These are phyloP conservation scores for Iphiclides podalirius DNA, from an alignment of 2,888 invertebrate genomes.

Conservation along the genomic window DNA sequence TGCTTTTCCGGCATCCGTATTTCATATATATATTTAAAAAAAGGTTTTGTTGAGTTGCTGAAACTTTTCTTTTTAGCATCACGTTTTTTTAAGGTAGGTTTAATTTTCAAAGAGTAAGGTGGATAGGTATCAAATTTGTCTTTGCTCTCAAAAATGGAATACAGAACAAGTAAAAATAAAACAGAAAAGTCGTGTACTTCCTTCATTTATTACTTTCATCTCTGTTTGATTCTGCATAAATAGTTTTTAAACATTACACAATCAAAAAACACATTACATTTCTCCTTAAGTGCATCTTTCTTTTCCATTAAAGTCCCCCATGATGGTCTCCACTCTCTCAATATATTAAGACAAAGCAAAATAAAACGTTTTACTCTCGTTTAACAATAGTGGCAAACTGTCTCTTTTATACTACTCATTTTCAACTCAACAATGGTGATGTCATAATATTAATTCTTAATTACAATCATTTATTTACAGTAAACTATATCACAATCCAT, in stretches of 20 bases:
- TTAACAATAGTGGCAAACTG: constrained; percentile 20
- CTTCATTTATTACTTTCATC: constrained; percentile 41
- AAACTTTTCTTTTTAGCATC: too few species aligned
- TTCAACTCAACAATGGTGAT: constrained; percentile 21
- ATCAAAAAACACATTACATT: constrained; percentile 13
- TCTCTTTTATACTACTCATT: constrained; percentile 22
- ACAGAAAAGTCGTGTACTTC: constrained; percentile 40
- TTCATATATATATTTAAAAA: too few species aligned
- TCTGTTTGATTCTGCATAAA: constrained; percentile 29
- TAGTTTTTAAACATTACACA: constrained; percentile 22
- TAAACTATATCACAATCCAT: constrained; percentile 59
- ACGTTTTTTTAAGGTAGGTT: too few species aligned
- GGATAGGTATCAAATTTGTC: too few species aligned
- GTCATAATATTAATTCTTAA: constrained; percentile 28
- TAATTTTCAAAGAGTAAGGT: too few species aligned
- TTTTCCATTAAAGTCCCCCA: too few species aligned
- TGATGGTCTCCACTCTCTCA: background rate
- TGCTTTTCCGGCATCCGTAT: constrained; percentile 26
- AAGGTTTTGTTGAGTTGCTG: too few species aligned
- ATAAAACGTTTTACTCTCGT: constrained; percentile 10
- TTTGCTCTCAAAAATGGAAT: too few species aligned
- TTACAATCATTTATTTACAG: constrained; percentile 43
- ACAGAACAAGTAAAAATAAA: constrained; percentile 35
- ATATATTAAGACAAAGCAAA: constrained; percentile 11
- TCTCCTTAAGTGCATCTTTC: too few species aligned